phyloP scores from a whole-genome alignment of 2,113 vertebrate species.

The Lophura nycthemera region DNA sequence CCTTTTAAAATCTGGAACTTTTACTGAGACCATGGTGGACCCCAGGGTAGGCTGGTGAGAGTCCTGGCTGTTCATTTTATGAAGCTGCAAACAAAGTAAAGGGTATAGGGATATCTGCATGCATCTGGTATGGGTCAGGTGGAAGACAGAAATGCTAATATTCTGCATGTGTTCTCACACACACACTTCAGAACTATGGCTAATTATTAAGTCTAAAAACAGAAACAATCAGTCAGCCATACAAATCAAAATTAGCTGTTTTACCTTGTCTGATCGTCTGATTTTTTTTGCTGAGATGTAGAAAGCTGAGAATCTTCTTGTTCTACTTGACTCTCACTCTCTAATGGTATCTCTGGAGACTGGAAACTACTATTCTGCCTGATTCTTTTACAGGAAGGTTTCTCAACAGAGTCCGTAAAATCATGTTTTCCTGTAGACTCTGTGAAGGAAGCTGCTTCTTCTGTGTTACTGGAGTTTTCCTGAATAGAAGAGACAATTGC shows the following conservation, averaged over 20 bases:
- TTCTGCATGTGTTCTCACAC: background rate
- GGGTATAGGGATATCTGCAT: background rate
- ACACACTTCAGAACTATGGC: background rate
- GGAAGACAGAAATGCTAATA: background rate
- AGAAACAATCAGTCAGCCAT: background rate
- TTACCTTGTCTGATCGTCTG: constrained; percentile 43
- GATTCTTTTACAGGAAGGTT: background rate
- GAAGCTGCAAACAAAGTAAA: background rate
- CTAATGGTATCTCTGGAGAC: background rate
- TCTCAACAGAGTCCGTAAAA: background rate
- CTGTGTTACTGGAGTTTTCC: background rate
- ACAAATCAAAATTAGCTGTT: background rate
- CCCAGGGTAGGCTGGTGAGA: background rate
- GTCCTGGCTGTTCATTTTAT: background rate
- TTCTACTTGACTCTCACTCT: background rate
- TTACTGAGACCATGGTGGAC: background rate
- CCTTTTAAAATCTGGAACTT: background rate
- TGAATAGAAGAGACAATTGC: constrained; percentile 2
- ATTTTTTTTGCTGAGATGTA: background rate
- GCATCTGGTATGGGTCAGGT: background rate
- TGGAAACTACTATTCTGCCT: background rate
- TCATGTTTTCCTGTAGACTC: background rate
- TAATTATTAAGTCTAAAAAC: background rate
- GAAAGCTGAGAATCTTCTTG: background rate
- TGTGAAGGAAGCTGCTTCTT: background rate